Evolutionary conservation across 1,140 invertebrate species (phyloP).

Genomic region (Acromyrmex charruanus): DNA sequence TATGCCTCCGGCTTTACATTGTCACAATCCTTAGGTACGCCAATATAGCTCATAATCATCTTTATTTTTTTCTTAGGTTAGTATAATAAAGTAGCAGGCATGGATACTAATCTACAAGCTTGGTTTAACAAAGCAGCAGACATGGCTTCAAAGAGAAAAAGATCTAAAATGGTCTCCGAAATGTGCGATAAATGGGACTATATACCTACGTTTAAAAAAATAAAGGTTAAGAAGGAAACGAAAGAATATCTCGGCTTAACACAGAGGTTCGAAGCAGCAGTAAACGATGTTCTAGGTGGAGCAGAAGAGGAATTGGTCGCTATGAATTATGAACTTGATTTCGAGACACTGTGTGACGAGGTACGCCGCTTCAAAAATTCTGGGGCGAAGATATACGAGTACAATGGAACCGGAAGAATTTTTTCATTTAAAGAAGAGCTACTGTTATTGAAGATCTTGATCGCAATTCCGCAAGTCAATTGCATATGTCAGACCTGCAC

Average conservation of each 20-base stretch:
- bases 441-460: background rate
- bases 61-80: background rate
- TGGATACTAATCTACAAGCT: background rate
- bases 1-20: too few species aligned
- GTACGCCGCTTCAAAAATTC: background rate
- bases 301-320: too few species aligned
- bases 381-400: background rate
- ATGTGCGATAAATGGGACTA: too few species aligned
- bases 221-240: too few species aligned
- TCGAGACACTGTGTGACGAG: background rate
- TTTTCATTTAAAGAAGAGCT: background rate
- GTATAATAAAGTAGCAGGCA: background rate
- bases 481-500: background rate
- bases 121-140: too few species aligned
- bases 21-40: background rate
- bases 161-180: too few species aligned
- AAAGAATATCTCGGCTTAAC: too few species aligned
- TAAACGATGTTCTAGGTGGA: too few species aligned
- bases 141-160: too few species aligned
- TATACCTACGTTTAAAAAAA: too few species aligned
- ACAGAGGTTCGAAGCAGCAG: too few species aligned
- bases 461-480: rapidly evolving
- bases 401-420: background rate
- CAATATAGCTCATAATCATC: background rate
- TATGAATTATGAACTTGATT: background rate